Base-by-base conservation (phyloP, 2,113 vertebrate species). In the Oenanthe melanoleuca region DNA sequence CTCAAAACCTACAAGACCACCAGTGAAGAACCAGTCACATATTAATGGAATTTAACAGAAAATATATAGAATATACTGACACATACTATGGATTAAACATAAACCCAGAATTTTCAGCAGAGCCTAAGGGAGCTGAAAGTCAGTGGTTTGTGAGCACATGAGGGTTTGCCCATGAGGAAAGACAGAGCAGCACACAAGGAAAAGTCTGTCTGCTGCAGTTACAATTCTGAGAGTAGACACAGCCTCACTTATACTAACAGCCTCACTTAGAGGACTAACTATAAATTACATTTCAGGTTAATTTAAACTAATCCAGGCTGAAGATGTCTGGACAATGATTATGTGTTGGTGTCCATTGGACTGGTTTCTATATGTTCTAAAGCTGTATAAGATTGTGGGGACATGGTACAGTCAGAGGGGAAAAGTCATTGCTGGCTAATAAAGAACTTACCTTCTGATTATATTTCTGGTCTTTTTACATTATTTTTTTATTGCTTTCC, bases 231-330 rank as follows among this genome's bases (percentile, higher is more conserved):
- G 17, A 78, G 31, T 45, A 91, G 56, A 60, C 57, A 63, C 82
- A 83, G 38, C 33, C 47, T 86, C 52, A 59, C n/a, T 80, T 59
- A 78, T 8, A 26, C 20, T 49, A 24, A 42, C 50, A 75, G 16
- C 15, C 14, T 20, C 49, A 91, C 86, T 86, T 9, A 63, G 85
- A 84, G 74, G 21, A 22, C 28, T 64, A 47, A 31, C 49, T 60
- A 47, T 72, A 80, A 89, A 91, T 61, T 67, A 34, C 24, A 45
- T 72, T 87, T 89, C 56, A 79, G 24, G 16, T 5, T 84, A 86
- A 67, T 38, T 25, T 78, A 78, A 91, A 78, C 80, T 88, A 94
- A 84, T 92, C 77, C 47, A 34, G 42, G 33, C 5, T 94, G 88
- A 86, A 47, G 17, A 60, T 33, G 5, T 55, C 86, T 88, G 89